Evolutionary conservation across 1,140 invertebrate genomes (phyloP).

Genomic region (Diprion similis): DNA sequence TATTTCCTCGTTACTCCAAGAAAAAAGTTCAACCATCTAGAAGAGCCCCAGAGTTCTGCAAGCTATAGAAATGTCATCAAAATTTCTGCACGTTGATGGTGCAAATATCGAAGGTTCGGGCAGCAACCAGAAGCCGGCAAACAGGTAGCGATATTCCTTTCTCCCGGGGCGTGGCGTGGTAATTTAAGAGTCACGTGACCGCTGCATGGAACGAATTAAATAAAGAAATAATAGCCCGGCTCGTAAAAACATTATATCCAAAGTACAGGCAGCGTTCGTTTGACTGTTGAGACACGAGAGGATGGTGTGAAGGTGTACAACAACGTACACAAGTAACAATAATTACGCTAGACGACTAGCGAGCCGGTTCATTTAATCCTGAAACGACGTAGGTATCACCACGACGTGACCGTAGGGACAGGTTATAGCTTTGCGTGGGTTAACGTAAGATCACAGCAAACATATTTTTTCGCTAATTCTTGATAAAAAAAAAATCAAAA

Average conservation of each 20-base stretch:
- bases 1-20: too few relatives aligned
- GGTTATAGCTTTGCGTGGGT: background rate
- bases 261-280: background rate
- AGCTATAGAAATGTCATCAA: too few relatives aligned
- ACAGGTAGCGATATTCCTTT: too few relatives aligned
- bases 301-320: background rate
- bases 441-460: background rate
- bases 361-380: background rate
- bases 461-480: background rate
- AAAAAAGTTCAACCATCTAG: too few relatives aligned
- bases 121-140: too few relatives aligned
- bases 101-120: too few relatives aligned
- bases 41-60: too few relatives aligned
- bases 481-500: slow-evolving; percentile 1
- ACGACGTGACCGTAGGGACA: too few relatives aligned
- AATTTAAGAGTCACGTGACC: background rate
- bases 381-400: background rate
- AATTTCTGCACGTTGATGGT: too few relatives aligned
- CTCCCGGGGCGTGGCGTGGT: background rate
- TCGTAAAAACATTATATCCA: background rate
- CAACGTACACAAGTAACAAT: background rate
- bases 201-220: background rate
- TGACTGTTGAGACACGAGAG: too few relatives aligned
- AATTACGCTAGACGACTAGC: background rate
- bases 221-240: background rate